phyloP scores from a whole-genome alignment of 1,140 invertebrate genomes.

The Microplitis demolitor region DNA sequence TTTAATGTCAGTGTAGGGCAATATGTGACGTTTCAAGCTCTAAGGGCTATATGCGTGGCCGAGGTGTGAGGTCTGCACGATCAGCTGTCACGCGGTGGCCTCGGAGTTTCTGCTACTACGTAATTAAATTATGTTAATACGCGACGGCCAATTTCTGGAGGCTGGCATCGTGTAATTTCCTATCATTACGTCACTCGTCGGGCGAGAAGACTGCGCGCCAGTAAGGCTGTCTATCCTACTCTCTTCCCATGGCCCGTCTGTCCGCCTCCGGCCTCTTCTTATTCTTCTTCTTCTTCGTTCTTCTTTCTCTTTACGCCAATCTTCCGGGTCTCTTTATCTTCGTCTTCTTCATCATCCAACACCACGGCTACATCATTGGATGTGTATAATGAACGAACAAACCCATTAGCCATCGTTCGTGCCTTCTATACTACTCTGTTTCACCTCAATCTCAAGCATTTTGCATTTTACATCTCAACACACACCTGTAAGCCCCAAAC shows the following conservation, averaged over 20 bases:
- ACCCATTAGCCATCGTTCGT: constrained; percentile 15
- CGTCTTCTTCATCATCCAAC: too few species aligned
- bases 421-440: constrained; percentile 5
- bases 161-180: constrained; percentile 35
- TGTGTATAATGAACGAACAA: constrained; percentile 17
- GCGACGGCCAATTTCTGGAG: constrained; percentile 30
- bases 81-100: constrained; percentile 28
- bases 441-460: background rate
- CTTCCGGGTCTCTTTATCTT: background rate
- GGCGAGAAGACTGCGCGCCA: constrained; percentile 20
- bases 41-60: constrained; percentile 20
- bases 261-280: constrained; percentile 18
- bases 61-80: constrained; percentile 28
- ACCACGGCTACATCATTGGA: background rate
- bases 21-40: background rate
- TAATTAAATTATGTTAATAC: constrained; percentile 45
- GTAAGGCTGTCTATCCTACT: constrained; percentile 18
- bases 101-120: constrained; percentile 34
- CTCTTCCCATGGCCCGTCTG: constrained; percentile 15
- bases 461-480: background rate
- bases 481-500: background rate
- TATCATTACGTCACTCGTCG: constrained; percentile 42
- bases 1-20: background rate
- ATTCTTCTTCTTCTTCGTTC: background rate
- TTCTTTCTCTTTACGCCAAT: too few species aligned